Evolutionary conservation across 2,888 invertebrate species (phyloP).

Genomic region (Sericinus montela): DNA sequence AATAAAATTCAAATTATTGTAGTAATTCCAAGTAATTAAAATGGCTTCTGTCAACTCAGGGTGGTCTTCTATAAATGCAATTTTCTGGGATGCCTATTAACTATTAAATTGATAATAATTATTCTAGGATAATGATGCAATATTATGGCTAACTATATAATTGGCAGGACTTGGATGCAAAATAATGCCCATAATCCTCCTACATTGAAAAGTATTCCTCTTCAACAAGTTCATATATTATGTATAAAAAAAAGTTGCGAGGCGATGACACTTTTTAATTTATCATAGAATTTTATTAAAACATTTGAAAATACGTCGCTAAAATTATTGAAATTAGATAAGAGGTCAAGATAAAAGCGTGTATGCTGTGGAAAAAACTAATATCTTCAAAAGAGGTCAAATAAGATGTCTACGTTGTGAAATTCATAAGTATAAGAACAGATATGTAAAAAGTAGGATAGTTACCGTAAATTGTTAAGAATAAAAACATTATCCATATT

Average conservation of each 20-base stretch:
- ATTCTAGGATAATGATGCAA: no score
- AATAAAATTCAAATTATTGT: no score
- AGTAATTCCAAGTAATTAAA: no score
- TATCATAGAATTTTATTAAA: background rate
- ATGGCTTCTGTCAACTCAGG: no score
- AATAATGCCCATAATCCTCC: no score
- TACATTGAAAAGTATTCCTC: no score
- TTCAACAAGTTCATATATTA: no score
- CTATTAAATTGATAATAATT: no score
- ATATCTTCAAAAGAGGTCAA: constrained; percentile 27
- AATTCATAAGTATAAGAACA: constrained; percentile 16
- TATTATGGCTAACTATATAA: no score
- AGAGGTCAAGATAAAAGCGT: background rate
- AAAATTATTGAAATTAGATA: background rate
- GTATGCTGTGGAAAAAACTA: background rate
- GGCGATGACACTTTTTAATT: background rate
- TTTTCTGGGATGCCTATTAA: no score
- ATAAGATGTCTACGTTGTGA: constrained; percentile 26
- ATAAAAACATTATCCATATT: constrained; percentile 63
- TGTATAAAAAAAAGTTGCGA: background rate
- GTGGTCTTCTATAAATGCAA: no score
- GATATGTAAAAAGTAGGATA: constrained; percentile 1
- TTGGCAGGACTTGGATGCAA: no score
- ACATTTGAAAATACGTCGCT: background rate
- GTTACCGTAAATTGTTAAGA: constrained; percentile 63